Conservation (phyloP, 1,140 invertebrate genomes). For the Ceratosolen solmsi region DNA sequence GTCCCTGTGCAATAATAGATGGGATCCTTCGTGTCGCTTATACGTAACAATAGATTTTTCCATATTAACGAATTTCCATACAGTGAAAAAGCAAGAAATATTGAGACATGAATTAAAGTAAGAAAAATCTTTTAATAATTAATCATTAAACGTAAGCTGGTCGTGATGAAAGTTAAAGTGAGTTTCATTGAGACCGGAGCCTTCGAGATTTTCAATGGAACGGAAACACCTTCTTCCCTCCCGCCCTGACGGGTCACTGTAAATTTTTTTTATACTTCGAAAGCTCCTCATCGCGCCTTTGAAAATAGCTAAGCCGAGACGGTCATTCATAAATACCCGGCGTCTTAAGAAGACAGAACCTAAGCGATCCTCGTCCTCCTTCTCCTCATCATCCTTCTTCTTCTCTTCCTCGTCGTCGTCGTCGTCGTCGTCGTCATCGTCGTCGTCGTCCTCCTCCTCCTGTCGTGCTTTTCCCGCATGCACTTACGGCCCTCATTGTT, state of each 20-base stretch:
- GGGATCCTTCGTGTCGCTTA: too few relatives aligned
- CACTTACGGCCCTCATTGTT: slow-evolving; percentile 22
- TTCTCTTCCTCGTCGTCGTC: background rate
- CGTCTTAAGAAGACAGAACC: slow-evolving; percentile 25
- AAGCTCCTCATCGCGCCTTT: slow-evolving; percentile 33
- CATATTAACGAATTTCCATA: too few relatives aligned
- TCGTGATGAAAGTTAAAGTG: background rate
- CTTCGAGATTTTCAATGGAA: slow-evolving; percentile 12
- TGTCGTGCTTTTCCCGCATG: slow-evolving; percentile 22
- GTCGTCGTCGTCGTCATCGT: background rate
- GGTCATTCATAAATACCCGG: slow-evolving; percentile 33
- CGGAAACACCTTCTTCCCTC: slow-evolving; percentile 24
- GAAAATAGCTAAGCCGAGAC: slow-evolving; percentile 25
- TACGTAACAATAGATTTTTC: too few relatives aligned
- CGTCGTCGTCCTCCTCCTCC: background rate
- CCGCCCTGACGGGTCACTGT: background rate
- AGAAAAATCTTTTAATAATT: background rate
- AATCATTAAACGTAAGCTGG: slow-evolving; percentile 26
- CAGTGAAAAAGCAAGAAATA: too few relatives aligned
- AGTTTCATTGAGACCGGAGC: slow-evolving; percentile 10
- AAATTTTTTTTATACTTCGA: slow-evolving; percentile 17
- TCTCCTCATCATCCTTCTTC: background rate
- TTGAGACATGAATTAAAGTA: background rate
- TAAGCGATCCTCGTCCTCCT: background rate
- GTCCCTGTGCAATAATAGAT: too few relatives aligned